phyloP scores from a whole-genome alignment of 1,140 invertebrate species.

The Macrostomum lignano region DNA sequence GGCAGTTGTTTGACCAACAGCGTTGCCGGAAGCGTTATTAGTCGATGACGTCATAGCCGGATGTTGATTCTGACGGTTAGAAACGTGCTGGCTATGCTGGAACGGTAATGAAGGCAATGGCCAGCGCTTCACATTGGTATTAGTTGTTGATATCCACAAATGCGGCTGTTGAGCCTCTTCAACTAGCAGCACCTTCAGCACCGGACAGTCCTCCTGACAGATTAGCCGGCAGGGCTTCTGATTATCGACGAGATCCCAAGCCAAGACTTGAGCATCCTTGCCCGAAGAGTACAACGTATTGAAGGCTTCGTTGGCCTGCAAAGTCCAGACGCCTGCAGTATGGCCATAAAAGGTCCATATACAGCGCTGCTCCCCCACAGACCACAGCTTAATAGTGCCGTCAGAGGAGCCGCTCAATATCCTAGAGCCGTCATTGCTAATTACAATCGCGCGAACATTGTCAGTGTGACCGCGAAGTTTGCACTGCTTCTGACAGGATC shows the following conservation, averaged over 20 bases:
- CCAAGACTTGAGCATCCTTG: conserved; percentile 60
- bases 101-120: conserved; percentile 6
- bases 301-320: conserved; percentile 67
- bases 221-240: conserved; percentile 51
- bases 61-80: too few species aligned
- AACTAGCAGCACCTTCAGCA: conserved; percentile 40
- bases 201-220: conserved; percentile 69
- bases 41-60: too few species aligned
- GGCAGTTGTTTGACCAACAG: too few species aligned
- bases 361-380: conserved; percentile 70
- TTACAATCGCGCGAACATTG: conserved; percentile 72
- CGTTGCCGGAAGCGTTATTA: too few species aligned
- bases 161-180: conserved; percentile 47
- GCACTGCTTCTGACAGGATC: conserved; percentile 70
- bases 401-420: conserved; percentile 79
- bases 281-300: conserved; percentile 75
- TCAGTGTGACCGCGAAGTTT: conserved; percentile 88
- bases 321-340: conserved; percentile 76
- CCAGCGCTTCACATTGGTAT: conserved; percentile 49
- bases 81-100: not conserved
- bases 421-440: conserved; percentile 60
- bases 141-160: conserved; percentile 72
- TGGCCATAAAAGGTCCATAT: conserved; percentile 65
- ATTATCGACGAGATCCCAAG: conserved; percentile 64
- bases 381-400: conserved; percentile 90